Conservation (phyloP, 2,888 invertebrate genomes). For the Tupiocoris notatus region DNA sequence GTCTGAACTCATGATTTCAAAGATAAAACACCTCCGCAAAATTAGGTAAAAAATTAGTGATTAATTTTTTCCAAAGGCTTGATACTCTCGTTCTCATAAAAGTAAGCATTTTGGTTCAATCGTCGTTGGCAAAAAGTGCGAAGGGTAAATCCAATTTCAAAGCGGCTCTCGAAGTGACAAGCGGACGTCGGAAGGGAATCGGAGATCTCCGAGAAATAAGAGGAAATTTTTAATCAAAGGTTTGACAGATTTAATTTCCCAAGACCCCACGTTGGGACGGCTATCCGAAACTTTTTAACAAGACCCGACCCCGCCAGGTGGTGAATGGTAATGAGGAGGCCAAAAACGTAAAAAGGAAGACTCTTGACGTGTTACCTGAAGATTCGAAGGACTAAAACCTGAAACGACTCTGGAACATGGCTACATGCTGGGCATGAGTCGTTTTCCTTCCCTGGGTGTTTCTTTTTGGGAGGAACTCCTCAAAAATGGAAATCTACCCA, state of each 20-base stretch:
- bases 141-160: too few species aligned
- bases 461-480: neutral
- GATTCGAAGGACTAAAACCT: neutral
- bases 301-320: slow-evolving; percentile 20
- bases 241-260: slow-evolving; percentile 25
- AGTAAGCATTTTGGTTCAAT: too few species aligned
- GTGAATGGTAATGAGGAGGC: slow-evolving; percentile 19
- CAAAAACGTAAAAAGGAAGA: neutral
- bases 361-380: neutral
- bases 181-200: too few species aligned
- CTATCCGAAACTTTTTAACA: slow-evolving; percentile 22
- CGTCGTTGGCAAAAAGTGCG: too few species aligned
- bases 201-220: slow-evolving; percentile 17
- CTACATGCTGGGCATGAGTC: neutral
- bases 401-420: neutral
- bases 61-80: too few species aligned
- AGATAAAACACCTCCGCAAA: too few species aligned
- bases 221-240: slow-evolving; percentile 18
- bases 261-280: slow-evolving; percentile 7
- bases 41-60: too few species aligned
- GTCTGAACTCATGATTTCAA: too few species aligned
- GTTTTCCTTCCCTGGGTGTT: neutral
- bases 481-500: neutral
- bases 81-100: too few species aligned
- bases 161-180: too few species aligned